These are phyloP conservation scores for Perca fluviatilis DNA, from an alignment of 2,113 vertebrate species.

Conservation along the genomic window DNA sequence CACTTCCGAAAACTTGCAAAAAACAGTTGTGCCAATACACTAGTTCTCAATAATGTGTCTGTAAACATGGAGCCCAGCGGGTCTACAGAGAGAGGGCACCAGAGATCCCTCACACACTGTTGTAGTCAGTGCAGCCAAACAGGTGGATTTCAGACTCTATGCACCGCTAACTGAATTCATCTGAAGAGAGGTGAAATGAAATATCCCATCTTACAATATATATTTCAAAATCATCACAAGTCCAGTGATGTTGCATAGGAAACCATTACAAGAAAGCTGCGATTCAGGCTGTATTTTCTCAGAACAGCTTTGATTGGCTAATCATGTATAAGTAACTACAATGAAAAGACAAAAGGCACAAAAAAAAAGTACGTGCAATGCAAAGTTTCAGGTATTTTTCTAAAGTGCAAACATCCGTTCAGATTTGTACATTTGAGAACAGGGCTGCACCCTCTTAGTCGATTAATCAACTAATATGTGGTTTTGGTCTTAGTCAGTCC, in stretches of 20 bases:
- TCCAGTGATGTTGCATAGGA: background rate
- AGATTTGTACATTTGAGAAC: background rate
- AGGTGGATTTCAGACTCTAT: conserved; percentile 12
- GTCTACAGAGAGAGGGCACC: conserved; percentile 69
- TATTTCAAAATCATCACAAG: background rate
- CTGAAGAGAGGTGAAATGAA: background rate
- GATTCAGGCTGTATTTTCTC: background rate
- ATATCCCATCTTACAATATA: background rate
- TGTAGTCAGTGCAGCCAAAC: conserved; percentile 7
- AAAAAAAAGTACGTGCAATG: background rate
- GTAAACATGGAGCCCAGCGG: conserved; percentile 11
- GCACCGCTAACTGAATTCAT: conserved; percentile 1
- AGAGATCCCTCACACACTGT: conserved; percentile 50
- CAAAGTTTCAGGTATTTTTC: background rate
- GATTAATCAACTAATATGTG: no score
- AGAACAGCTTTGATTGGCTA: background rate
- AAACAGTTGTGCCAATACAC: background rate
- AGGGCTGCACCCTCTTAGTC: no score
- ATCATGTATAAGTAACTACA: background rate
- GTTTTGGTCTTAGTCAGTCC: no score
- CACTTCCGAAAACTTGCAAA: background rate
- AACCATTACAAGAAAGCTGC: background rate
- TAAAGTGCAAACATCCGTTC: conserved; percentile 6
- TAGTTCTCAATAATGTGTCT: background rate
- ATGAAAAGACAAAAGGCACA: no score